Conservation (phyloP, 2,888 invertebrate genomes). For the Caenorhabditis drosophilae region DNA sequence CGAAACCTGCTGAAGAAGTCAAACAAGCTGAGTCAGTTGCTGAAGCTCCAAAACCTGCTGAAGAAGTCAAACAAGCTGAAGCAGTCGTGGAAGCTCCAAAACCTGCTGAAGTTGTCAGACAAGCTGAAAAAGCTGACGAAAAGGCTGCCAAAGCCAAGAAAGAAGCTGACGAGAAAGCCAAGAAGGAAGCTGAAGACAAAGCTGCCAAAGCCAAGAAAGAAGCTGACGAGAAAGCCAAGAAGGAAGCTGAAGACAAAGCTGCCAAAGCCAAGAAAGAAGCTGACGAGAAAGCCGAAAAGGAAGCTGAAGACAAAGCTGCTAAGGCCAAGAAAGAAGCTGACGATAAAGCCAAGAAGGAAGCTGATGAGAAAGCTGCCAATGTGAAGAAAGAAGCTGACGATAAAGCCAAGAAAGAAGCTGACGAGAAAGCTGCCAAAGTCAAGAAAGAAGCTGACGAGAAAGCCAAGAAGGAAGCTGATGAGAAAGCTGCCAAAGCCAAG, state of each 20-base stretch:
- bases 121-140: neutral
- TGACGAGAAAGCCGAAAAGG: neutral
- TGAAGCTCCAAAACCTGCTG: neutral
- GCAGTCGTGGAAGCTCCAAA: slow-evolving; percentile 2
- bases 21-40: slow-evolving; percentile 2
- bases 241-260: slow-evolving; percentile 1
- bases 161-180: neutral
- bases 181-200: slow-evolving; percentile 3
- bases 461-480: neutral
- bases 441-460: neutral
- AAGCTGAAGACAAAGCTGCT: neutral
- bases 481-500: neutral
- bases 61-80: slow-evolving; percentile 7
- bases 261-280: neutral
- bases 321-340: slow-evolving; percentile 2
- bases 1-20: slow-evolving; percentile 1
- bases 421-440: slow-evolving; percentile 1
- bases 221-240: neutral
- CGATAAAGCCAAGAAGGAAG: slow-evolving; percentile 1
- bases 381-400: neutral
- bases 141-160: slow-evolving; percentile 2
- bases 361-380: neutral
- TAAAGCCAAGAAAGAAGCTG: slow-evolving; percentile 2
- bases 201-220: neutral
- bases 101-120: slow-evolving; percentile 8